Conservation (phyloP, 1,140 invertebrate genomes). For the Brachionus rotundiformis region DNA sequence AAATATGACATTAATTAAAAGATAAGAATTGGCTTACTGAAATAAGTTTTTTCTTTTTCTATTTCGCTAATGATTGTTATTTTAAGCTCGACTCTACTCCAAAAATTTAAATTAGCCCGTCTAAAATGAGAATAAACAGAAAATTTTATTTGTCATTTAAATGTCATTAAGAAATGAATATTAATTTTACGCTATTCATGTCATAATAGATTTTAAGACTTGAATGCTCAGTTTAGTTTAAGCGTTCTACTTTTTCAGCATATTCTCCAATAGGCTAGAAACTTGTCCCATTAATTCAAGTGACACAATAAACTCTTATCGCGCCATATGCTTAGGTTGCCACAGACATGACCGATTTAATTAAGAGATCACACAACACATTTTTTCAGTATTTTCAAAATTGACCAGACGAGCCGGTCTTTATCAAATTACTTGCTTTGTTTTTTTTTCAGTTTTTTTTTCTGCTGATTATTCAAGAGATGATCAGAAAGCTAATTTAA, state of each 20-base stretch:
- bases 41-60: neutral
- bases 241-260: neutral
- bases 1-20: slow-evolving; percentile 22
- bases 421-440: slow-evolving; percentile 1
- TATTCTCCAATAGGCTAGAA: neutral
- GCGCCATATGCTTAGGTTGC: neutral
- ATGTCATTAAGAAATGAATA: slow-evolving; percentile 15
- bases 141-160: slow-evolving; percentile 22
- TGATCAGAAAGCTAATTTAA: slow-evolving; percentile 15
- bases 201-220: neutral
- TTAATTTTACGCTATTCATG: slow-evolving; percentile 19
- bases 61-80: neutral
- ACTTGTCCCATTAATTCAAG: neutral
- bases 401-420: neutral
- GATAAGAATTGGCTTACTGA: neutral
- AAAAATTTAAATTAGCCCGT: neutral
- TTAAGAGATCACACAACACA: neutral
- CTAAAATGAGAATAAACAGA: neutral
- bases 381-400: neutral
- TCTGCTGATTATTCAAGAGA: neutral
- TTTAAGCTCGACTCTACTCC: neutral
- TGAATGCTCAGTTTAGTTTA: neutral
- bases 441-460: too few relatives aligned
- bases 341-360: neutral
- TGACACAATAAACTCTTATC: neutral